phyloP scores from a whole-genome alignment of 2,113 vertebrate species.

The Macrotus californicus region DNA sequence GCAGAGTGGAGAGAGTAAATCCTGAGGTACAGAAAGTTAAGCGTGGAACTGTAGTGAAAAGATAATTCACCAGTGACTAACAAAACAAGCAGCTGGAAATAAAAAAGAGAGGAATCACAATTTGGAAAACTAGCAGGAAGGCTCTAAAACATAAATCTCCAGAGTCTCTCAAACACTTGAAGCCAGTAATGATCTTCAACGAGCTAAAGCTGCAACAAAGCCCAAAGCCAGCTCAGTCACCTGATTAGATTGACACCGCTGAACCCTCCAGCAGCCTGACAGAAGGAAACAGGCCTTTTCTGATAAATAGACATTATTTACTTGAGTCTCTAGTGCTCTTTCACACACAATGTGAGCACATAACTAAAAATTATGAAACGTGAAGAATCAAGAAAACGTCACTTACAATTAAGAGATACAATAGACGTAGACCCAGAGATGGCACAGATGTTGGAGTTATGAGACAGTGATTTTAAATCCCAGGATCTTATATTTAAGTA shows the following conservation, averaged over 20 bases:
- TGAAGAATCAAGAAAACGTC: not conserved
- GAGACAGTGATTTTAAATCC: not conserved
- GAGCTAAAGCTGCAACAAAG: not conserved
- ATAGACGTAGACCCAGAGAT: not conserved
- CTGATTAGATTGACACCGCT: not conserved
- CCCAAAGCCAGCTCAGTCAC: not conserved
- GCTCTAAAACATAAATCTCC: not conserved
- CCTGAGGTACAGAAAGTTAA: not conserved
- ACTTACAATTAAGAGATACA: not conserved
- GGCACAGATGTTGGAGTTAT: not conserved
- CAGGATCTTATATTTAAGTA: not conserved
- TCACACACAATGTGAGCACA: not conserved
- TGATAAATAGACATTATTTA: not conserved
- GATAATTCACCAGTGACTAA: not conserved
- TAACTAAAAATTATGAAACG: slow-evolving; percentile 3
- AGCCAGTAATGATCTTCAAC: not conserved
- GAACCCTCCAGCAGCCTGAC: not conserved
- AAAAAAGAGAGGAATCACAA: not conserved
- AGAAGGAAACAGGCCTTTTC: not conserved
- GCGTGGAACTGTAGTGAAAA: not conserved
- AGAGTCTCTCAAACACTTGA: not conserved
- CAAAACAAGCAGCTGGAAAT: not conserved
- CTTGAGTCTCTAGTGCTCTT: not conserved
- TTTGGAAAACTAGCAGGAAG: not conserved
- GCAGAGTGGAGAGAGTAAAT: not conserved